Evolutionary conservation across 2,113 vertebrate species (phyloP).

Genomic region (Paradisaea rubra): DNA sequence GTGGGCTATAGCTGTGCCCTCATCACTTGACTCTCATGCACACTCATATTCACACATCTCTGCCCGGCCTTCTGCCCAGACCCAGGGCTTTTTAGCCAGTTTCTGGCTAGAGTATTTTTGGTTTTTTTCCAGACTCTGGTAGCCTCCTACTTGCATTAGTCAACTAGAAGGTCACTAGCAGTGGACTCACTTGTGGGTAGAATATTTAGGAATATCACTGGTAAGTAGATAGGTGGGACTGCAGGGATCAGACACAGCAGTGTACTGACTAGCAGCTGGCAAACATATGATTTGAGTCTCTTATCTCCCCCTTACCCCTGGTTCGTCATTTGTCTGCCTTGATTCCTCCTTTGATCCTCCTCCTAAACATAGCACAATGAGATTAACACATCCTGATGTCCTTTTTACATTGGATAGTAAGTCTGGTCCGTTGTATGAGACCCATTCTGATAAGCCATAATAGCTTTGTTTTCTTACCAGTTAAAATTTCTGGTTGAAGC

Average conservation of each 20-base stretch:
- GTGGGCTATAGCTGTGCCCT: not conserved
- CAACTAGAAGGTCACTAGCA: not conserved
- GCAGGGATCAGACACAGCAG: not conserved
- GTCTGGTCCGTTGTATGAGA: not conserved
- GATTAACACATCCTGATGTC: not conserved
- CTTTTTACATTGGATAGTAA: not conserved
- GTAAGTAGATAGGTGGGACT: not conserved
- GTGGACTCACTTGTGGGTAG: not conserved
- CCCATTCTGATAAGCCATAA: not conserved
- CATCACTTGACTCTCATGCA: accelerated
- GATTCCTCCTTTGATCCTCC: not conserved
- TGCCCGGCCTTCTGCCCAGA: not conserved
- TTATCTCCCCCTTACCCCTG: not conserved
- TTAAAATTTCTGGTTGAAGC: not conserved
- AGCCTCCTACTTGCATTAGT: not conserved
- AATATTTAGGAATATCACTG: not conserved
- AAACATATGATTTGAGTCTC: not conserved
- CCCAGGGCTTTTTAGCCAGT: not conserved
- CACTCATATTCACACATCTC: not conserved
- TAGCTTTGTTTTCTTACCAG: not conserved
- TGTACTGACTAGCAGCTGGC: not conserved
- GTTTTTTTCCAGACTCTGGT: accelerated
- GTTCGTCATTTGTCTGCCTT: not conserved
- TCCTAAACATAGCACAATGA: not conserved
- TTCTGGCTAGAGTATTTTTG: not conserved